Evolutionary conservation across 2,797 vertebrate genomes (phyloP).

Genomic region (Discoglossus pictus): DNA sequence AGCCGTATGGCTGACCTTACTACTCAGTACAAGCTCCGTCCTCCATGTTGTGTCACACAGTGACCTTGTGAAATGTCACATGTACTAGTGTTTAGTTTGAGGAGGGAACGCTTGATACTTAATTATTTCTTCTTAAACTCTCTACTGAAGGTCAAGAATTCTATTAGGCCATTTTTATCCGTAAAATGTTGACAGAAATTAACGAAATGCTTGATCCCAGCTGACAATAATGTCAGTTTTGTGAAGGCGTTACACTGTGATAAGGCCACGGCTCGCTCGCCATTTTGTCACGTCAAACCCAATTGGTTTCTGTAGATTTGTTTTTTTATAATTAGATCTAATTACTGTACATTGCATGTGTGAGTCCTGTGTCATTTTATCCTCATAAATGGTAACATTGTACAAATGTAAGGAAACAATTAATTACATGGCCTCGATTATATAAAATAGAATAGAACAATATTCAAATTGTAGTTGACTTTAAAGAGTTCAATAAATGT

Average conservation of each 20-base stretch:
- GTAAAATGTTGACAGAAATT: conserved; percentile 69
- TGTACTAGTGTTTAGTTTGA: conserved; percentile 64
- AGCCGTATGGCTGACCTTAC: conserved; percentile 53
- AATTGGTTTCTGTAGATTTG: too few species aligned
- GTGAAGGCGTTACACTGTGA: conserved; percentile 46
- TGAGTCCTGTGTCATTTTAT: too few species aligned
- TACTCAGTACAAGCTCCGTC: conserved; percentile 47
- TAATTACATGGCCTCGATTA: too few species aligned
- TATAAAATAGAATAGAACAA: too few species aligned
- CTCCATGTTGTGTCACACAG: conserved; percentile 54
- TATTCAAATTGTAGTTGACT: too few species aligned
- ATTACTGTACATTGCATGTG: too few species aligned
- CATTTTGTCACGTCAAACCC: too few species aligned
- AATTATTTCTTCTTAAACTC: conserved; percentile 70
- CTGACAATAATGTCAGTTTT: conserved; percentile 65
- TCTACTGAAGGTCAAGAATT: conserved; percentile 65
- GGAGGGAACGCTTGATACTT: conserved; percentile 58
- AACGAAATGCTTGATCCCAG: conserved; percentile 62
- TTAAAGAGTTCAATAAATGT: too few species aligned
- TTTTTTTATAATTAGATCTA: too few species aligned
- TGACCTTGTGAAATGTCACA: conserved; percentile 71
- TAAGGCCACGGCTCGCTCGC: conserved; percentile 43
- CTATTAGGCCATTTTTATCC: conserved; percentile 67
- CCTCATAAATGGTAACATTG: too few species aligned
- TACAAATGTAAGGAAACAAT: too few species aligned